Evolutionary conservation across 1,140 invertebrate species (phyloP), one percentile per base, ranked within the genome.

Genomic region (Pararge aegeria): DNA sequence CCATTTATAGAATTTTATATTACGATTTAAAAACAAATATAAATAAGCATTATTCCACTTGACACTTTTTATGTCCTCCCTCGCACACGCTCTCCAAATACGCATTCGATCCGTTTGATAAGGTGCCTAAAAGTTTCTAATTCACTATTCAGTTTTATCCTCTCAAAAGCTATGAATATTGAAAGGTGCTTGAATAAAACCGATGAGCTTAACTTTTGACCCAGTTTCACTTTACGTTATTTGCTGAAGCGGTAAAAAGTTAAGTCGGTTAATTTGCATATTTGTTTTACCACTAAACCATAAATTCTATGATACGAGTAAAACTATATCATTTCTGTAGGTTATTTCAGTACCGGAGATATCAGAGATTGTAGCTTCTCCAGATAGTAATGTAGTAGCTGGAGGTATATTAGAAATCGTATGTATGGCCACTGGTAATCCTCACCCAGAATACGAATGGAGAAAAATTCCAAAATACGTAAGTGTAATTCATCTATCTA

Each of bases 401-500:
- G 78, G 73, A 0, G 66, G 61, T 19, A 56, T 51, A 27, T 56
- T 86, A 5, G 49, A 61, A 5, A 66, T 86, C 18, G 73, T 82
- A 46, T 88, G 85, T 60, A 53, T 55, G 15, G 78, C 78, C 18
- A 64, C 78, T 24, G 80, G 75, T 1, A 60, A 54, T 5, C 83
- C 83, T 1, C 63, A 77, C 37, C 81, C 82, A 0, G 62, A 76
- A 53, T 80, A 75, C 46, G 53, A 37, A 5, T 88, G 77, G 77
- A 79, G 51, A 10, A 84, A 84, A 49, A 58, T 71, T 52, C 48
- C 58, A 34, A 61, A 46, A 46, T 46, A 46, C 10, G 42, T 46
- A 46, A 46, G 42, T 46, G 38, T 16, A 24, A 24, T 24, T n/a
- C n/a, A n/a, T n/a, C n/a, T n/a, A n/a, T n/a, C n/a, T n/a, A n/a